Percentiles rank a stretch among this genome's conserved stretches.
Conservation (phyloP, 2,888 invertebrate species). For the Hanleya hanleyi region DNA sequence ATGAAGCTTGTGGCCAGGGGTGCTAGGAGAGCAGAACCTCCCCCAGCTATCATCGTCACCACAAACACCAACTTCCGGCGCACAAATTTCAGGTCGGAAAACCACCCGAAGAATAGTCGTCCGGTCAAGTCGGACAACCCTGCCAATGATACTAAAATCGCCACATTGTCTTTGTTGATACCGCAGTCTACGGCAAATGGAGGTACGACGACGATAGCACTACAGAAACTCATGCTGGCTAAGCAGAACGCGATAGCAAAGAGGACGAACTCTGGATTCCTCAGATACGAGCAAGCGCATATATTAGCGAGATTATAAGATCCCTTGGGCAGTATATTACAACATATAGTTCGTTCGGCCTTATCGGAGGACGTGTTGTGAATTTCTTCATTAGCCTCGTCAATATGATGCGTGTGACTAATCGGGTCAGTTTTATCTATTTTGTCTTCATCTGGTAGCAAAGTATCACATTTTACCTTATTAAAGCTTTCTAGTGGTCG, state of each 20-base stretch:
- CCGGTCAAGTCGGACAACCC: background rate
- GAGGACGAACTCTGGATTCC: background rate
- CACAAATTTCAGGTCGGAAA: conserved; percentile 1
- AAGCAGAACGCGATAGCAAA: background rate
- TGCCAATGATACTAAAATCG: background rate
- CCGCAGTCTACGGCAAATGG: background rate
- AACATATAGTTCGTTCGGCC: too few species aligned
- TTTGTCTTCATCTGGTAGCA: too few species aligned
- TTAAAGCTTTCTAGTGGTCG: background rate
- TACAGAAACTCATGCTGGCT: background rate
- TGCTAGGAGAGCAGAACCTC: background rate
- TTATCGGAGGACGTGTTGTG: too few species aligned
- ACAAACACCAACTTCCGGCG: background rate
- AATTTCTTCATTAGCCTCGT: too few species aligned
- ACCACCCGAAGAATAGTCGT: background rate
- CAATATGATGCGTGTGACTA: too few species aligned
- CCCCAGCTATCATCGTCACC: background rate
- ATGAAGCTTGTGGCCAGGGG: background rate
- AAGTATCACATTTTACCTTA: too few species aligned
- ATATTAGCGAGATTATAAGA: too few species aligned
- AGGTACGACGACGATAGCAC: background rate
- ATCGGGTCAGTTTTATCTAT: too few species aligned
- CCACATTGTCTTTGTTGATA: background rate
- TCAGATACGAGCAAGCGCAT: background rate
- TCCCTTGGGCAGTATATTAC: too few species aligned